These are phyloP conservation scores for Acrocephalus scirpaceus DNA, from an alignment of 2,797 vertebrate genomes.

Conservation along the genomic window DNA sequence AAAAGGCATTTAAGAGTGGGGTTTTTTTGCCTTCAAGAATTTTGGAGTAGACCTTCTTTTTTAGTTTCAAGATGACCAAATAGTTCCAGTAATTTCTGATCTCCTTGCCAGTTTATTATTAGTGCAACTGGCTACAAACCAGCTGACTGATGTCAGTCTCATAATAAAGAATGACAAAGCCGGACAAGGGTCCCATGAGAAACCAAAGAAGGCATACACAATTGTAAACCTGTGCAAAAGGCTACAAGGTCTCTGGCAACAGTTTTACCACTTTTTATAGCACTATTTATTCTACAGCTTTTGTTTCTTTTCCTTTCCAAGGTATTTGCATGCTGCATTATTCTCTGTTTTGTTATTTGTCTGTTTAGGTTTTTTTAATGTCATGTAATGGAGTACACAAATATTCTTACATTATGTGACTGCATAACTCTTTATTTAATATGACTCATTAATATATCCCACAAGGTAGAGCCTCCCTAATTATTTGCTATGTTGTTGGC, in stretches of 20 bases:
- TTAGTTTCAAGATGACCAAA: constrained; percentile 55
- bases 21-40: constrained; percentile 30
- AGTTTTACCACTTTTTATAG: background rate
- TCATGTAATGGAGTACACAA: background rate
- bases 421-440: background rate
- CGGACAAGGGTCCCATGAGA: constrained; percentile 3
- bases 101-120: constrained; percentile 65
- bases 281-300: background rate
- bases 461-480: background rate
- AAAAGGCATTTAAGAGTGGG: background rate
- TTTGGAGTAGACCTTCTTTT: constrained; percentile 35
- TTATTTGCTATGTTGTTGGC: background rate
- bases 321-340: background rate
- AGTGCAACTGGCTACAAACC: constrained; percentile 36
- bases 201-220: constrained; percentile 3
- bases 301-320: background rate
- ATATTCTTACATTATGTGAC: background rate
- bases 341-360: background rate
- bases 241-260: background rate
- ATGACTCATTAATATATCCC: background rate
- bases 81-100: constrained; percentile 68
- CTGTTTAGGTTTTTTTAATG: background rate
- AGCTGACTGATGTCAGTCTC: constrained; percentile 67
- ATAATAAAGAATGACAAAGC: constrained; percentile 47
- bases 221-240: background rate